Conservation (phyloP, 2,113 vertebrate species). For the Petaurus breviceps region DNA sequence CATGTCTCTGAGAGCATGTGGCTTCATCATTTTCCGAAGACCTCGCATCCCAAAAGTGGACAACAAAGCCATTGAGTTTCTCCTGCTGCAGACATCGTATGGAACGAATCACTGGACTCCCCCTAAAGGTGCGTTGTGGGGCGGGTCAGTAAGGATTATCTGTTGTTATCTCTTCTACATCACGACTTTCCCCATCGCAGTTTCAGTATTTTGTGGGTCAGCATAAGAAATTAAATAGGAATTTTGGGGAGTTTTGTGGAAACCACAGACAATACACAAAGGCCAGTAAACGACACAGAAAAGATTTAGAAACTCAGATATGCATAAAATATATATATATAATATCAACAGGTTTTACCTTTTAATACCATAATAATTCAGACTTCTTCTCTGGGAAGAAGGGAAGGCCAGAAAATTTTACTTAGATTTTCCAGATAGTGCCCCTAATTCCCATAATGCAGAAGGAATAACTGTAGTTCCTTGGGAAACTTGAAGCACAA, state of each 20-base stretch:
- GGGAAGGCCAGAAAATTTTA: neutral
- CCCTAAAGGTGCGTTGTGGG: constrained; percentile 91
- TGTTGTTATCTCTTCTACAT: neutral
- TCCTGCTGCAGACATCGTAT: constrained; percentile 96
- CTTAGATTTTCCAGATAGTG: neutral
- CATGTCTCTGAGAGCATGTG: constrained; percentile 94
- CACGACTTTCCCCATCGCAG: neutral
- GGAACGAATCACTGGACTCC: constrained; percentile 97
- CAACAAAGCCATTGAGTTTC: constrained; percentile 89
- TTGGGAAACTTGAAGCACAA: neutral
- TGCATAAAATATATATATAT: neutral
- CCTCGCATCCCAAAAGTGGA: constrained; percentile 62
- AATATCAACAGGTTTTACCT: neutral
- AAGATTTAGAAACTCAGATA: neutral
- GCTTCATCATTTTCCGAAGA: constrained; percentile 94
- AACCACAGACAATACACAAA: neutral
- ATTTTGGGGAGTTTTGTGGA: neutral
- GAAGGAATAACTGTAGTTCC: neutral
- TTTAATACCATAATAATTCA: neutral
- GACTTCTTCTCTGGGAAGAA: neutral
- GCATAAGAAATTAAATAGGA: neutral
- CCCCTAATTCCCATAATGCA: too few relatives aligned
- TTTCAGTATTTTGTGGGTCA: neutral
- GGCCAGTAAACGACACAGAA: neutral
- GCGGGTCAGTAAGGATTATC: neutral